These are phyloP conservation scores for Mastomys natalensis DNA, from an alignment of 2,113 vertebrate species.

Conservation along the genomic window DNA sequence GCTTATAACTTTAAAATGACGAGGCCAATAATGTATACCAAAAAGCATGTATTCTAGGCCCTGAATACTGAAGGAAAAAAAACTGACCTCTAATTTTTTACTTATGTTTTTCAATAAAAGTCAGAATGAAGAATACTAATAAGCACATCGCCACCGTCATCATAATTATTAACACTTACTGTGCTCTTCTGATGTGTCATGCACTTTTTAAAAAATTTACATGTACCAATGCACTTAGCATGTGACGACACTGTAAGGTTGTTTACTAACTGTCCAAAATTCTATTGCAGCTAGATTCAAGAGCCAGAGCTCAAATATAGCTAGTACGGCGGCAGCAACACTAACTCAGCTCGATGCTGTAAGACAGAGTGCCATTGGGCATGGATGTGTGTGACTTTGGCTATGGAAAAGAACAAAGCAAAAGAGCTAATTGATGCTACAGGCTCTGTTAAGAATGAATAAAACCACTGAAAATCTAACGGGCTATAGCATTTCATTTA, in stretches of 20 bases:
- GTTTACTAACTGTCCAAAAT: not conserved
- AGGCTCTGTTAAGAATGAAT: not conserved
- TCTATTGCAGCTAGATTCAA: not conserved
- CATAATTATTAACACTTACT: not conserved
- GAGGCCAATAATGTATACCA: not conserved
- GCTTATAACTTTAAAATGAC: not conserved
- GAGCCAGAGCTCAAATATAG: not conserved
- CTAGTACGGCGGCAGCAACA: not conserved
- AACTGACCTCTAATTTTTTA: constrained; percentile 12
- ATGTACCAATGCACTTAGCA: not conserved
- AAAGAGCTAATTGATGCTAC: not conserved
- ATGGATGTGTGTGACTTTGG: not conserved
- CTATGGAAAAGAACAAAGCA: not conserved
- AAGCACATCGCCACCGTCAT: not conserved
- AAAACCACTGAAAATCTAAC: not conserved
- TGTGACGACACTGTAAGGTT: not conserved
- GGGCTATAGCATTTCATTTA: not conserved
- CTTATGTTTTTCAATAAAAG: not conserved
- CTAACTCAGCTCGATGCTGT: not conserved
- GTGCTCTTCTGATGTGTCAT: not conserved
- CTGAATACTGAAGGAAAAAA: constrained; percentile 25
- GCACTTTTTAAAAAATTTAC: not conserved
- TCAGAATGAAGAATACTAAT: not conserved
- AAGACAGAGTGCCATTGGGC: not conserved
- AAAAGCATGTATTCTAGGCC: not conserved